A percentile compares a stretch with the other conserved stretches of the same genome.
phyloP scores from a whole-genome alignment of 1,140 invertebrate genomes.

The Cyclargus thomasi region DNA sequence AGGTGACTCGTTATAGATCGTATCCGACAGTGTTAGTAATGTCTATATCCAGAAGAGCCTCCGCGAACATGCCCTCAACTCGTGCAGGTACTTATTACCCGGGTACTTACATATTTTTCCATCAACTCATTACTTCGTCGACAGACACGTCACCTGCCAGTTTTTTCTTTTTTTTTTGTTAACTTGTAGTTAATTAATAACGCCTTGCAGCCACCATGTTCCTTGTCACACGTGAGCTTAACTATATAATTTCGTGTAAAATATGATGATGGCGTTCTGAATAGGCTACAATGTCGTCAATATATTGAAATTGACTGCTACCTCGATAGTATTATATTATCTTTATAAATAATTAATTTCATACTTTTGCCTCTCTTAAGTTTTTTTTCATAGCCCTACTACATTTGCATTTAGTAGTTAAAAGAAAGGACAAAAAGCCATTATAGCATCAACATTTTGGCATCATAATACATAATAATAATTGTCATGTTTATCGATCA shows the following conservation, averaged over 20 bases:
- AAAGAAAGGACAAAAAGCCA: too few species aligned
- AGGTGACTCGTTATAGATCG: neutral
- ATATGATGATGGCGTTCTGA: neutral
- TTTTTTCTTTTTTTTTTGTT: neutral
- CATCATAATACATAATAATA: too few species aligned
- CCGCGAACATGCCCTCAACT: neutral
- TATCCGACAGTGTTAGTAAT: neutral
- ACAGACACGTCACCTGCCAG: neutral
- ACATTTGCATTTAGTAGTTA: too few species aligned
- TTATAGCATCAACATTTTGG: too few species aligned
- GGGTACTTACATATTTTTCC: neutral
- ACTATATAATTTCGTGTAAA: neutral
- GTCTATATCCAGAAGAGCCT: neutral
- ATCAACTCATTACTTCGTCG: neutral
- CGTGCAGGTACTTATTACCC: neutral
- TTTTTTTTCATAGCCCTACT: too few species aligned
- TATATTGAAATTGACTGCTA: neutral
- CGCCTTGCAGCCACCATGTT: neutral
- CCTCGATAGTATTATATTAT: neutral
- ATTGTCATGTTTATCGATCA: too few species aligned
- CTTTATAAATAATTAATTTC: neutral
- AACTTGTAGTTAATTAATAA: neutral
- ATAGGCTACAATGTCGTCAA: neutral
- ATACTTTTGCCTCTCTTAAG: neutral
- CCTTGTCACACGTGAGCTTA: neutral